Evolutionary conservation across 2,113 vertebrate genomes (phyloP).

Genomic region (Meleagris gallopavo): DNA sequence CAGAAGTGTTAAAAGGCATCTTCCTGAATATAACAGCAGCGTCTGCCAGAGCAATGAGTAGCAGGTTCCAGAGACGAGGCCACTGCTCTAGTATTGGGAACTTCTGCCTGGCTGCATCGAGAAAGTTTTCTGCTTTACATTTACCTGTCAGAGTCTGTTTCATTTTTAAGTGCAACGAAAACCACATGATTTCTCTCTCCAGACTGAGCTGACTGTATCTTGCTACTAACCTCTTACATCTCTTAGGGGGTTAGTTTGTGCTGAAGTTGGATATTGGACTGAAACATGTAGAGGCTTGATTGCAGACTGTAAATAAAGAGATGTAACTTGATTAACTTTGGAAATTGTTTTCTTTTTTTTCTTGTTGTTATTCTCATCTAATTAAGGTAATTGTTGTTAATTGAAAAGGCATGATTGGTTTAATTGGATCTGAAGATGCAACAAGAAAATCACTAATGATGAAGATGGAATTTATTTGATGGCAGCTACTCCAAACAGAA

Average conservation of each 20-base stretch:
- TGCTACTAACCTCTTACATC: background rate
- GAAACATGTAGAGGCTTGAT: background rate
- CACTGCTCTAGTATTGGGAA: accelerated
- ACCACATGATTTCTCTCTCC: background rate
- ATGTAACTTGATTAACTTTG: constrained; percentile 57
- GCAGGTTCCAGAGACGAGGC: background rate
- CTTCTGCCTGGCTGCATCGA: background rate
- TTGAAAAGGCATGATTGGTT: constrained; percentile 66
- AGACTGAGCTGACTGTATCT: background rate
- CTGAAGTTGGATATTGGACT: background rate
- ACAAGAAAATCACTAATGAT: constrained; percentile 54
- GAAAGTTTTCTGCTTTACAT: background rate
- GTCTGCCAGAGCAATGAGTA: background rate
- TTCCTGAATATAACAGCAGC: background rate
- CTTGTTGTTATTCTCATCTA: constrained; percentile 56
- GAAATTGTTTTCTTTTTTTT: constrained; percentile 22
- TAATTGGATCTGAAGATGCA: constrained; percentile 58
- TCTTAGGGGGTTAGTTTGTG: background rate
- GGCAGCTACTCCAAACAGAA: constrained; percentile 30
- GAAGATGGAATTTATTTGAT: constrained; percentile 42
- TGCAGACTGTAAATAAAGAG: constrained; percentile 60
- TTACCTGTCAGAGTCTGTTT: background rate
- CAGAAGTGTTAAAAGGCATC: background rate
- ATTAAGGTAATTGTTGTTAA: constrained; percentile 68
- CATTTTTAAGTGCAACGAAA: background rate